Conservation (phyloP, 1,140 invertebrate species). For the Varroa destructor region DNA sequence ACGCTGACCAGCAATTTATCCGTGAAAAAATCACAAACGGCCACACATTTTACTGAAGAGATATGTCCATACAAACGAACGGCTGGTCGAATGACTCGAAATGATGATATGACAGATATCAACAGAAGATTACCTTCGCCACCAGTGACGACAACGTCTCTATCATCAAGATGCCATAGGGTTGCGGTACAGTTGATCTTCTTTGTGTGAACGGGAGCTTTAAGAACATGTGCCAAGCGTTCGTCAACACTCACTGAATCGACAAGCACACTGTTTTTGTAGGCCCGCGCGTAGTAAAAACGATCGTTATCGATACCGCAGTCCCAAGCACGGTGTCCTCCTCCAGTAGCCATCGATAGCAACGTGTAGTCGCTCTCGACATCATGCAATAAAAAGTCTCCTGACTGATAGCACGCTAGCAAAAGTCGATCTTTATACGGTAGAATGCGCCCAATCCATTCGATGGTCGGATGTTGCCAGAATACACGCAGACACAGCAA, state of each 20-base stretch:
- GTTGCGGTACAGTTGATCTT: conserved; percentile 1
- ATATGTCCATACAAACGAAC: conserved; percentile 17
- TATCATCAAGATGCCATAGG: neutral
- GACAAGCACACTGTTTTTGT: neutral
- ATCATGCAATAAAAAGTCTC: neutral
- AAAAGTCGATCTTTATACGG: neutral
- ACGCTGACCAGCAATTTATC: neutral
- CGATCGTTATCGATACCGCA: conserved; percentile 4
- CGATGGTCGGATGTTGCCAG: conserved; percentile 4
- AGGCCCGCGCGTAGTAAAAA: neutral
- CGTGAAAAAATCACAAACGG: neutral
- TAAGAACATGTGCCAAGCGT: neutral
- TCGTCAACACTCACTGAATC: conserved; percentile 2
- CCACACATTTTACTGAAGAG: conserved; percentile 11
- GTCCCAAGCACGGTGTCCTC: conserved; percentile 6
- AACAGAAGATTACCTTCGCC: conserved; percentile 2
- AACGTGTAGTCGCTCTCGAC: neutral
- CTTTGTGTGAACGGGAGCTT: neutral
- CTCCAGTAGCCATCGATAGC: neutral
- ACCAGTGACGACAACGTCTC: conserved; percentile 5
- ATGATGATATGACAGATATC: neutral
- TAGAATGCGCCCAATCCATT: neutral
- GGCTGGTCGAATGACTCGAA: conserved; percentile 1
- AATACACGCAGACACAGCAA: neutral
- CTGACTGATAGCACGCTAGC: neutral